These are phyloP conservation scores for Papilio gigon DNA, from an alignment of 2,888 invertebrate species.

Conservation along the genomic window DNA sequence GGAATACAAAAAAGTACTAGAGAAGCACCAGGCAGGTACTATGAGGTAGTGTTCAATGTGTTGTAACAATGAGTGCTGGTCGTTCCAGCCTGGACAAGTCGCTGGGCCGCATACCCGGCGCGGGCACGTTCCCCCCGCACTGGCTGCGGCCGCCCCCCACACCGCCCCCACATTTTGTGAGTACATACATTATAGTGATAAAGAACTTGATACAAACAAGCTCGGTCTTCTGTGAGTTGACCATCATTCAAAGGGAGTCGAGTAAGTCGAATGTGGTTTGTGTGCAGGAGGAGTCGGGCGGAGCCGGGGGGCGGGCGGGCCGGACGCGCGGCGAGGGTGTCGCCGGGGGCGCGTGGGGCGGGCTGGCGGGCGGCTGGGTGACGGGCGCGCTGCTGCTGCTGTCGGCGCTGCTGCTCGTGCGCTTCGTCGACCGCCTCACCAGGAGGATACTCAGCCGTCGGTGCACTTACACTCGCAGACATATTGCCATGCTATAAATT, in stretches of 20 bases:
- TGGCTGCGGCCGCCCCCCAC: slow-evolving; percentile 34
- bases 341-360: slow-evolving; percentile 42
- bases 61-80: background rate
- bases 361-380: slow-evolving; percentile 58
- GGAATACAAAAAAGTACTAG: too few relatives aligned
- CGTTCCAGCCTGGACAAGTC: slow-evolving; percentile 42
- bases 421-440: slow-evolving; percentile 59
- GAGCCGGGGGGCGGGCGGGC: background rate
- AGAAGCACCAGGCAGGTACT: too few relatives aligned
- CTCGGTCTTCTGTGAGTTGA: too few relatives aligned
- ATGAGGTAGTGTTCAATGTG: too few relatives aligned
- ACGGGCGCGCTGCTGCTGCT: slow-evolving; percentile 60
- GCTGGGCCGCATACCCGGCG: slow-evolving; percentile 42
- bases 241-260: background rate
- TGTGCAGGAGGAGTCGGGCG: background rate
- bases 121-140: slow-evolving; percentile 45
- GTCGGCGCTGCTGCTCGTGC: slow-evolving; percentile 57
- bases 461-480: slow-evolving; percentile 35
- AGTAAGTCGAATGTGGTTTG: background rate
- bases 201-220: too few relatives aligned
- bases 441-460: slow-evolving; percentile 55
- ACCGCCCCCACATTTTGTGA: slow-evolving; percentile 22
- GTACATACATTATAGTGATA: background rate
- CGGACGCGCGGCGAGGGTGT: background rate
- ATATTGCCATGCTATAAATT: background rate